phyloP scores from a whole-genome alignment of 2,888 invertebrate species.

The Drosophila neonasuta region DNA sequence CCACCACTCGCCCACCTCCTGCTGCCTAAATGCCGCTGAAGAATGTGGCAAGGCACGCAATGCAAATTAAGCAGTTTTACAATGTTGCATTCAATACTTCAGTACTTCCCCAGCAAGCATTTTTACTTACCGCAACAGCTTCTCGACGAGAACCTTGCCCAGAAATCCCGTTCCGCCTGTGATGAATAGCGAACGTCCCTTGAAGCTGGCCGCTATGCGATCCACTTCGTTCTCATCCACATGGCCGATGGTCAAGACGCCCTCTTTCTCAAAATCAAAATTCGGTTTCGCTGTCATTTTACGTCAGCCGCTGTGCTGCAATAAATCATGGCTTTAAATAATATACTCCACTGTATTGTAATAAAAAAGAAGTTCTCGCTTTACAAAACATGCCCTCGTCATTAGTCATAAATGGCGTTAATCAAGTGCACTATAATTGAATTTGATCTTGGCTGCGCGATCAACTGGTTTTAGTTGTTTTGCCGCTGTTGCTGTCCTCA shows the following conservation, averaged over 20 bases:
- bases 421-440: conserved; percentile 68
- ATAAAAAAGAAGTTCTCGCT: background rate
- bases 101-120: too few species aligned
- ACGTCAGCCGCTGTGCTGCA: conserved; percentile 24
- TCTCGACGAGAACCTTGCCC: conserved; percentile 82
- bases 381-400: conserved; percentile 23
- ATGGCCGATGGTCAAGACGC: conserved; percentile 66
- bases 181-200: conserved; percentile 80
- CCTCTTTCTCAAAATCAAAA: conserved; percentile 75
- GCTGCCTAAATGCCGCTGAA: background rate
- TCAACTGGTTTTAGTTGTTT: conserved; percentile 43
- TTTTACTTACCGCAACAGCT: conserved; percentile 79
- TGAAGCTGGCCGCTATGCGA: conserved; percentile 80
- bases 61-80: background rate
- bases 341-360: background rate
- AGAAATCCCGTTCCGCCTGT: conserved; percentile 83
- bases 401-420: conserved; percentile 26
- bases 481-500: conserved; percentile 26
- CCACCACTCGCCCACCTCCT: conserved; percentile 34
- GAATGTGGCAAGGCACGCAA: conserved; percentile 10
- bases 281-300: conserved; percentile 78
- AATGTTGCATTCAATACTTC: background rate
- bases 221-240: conserved; percentile 77
- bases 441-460: conserved; percentile 65
- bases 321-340: background rate